Evolutionary conservation across 2,113 vertebrate species (phyloP), one percentile per base, ranked within the genome.

Genomic region (Spermophilus dauricus): DNA sequence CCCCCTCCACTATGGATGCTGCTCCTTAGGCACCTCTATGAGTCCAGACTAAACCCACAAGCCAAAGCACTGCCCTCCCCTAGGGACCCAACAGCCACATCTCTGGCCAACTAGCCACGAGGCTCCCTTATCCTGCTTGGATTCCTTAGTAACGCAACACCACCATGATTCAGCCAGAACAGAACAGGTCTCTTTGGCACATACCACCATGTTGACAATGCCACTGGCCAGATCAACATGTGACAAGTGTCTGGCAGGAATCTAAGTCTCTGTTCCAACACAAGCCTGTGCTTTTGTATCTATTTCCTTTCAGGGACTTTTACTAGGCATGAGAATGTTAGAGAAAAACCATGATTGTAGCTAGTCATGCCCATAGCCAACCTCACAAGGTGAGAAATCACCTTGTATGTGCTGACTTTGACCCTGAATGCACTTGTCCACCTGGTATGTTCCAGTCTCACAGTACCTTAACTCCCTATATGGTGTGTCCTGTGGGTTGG

Each of bases 231-330:
- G 96, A 98, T 99, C 99, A 97, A 98, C 98, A 94, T 99, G 99
- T n/a, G 99, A 99, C 98, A 99, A 99, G 98, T 99, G 99, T 98
- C 99, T 99, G 0, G 99, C 99, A 9, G 99, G 99, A 97, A 99
- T 99, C 67, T 99, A 99, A 0, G 99, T 99, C 92, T 99, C 99
- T 1, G 99, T 97, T 99, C 99, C 13, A 97, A 98, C 78, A 98
- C 95, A 17, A 98, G 98, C 26, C 98, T 99, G 97, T 99, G 99
- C n/a, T 99, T 99, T 97, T 99, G 99, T 98, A 99, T 98, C 97
- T 98, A 98, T 42, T 99, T 99, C 87, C 99, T 99, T 0, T 91
- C 93, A 0, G 99, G 99, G 91, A 99, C 99, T 51, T 99, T 99
- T 96, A 99, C 99, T 3, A 98, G 99, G 76, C 99, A 99, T 0